Evolutionary conservation across 2,113 vertebrate species (phyloP), one percentile per base, ranked within the genome.

Genomic region (Meriones unguiculatus): DNA sequence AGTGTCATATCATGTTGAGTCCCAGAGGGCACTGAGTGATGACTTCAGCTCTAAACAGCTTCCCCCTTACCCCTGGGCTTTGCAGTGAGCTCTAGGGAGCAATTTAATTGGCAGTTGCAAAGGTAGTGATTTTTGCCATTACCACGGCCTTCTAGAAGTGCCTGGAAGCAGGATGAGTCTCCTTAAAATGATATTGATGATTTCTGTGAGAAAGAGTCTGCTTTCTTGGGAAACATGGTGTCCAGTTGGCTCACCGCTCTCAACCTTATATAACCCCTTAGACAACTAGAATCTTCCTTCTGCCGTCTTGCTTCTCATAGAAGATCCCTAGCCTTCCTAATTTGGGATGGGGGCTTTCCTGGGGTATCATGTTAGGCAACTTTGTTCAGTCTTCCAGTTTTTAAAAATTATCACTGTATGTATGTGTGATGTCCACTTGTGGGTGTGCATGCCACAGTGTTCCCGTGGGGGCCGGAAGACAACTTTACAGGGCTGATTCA

Each of bases 1-100:
- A 11, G 38, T 92, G 96, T 97, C 97, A 96, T 87, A 90, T 95
- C 97, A 75, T 41, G 77, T 93, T 52, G 82, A 35, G 75, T 57
- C 1, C 0, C 3, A 85, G 67, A 64, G 76, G 59, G 91, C 75
- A 64, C 87, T 10, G 70, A 97, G 57, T 86, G 97, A 96, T 11
- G 67, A 87, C 69, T 91, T 89, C 17, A 1, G 50, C 18, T 88
- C 73, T 59, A 18, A 25, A 35, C 35, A 38, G 10, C 88, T 35
- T 62, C n/a, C 52, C 41, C 92, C 57, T 57, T 46, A 38, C n/a
- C 50, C 70, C 32, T 1, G 24, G 46, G 93, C 89, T 89, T 25
- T 52, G 75, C 1, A 4, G 87, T 50, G 93, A 91, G 96, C 89
- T 86, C 75, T 22, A 18, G 80, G 75, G 86, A 91, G 41, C 9